A percentile compares a stretch with the other conserved stretches of the same genome.
Evolutionary conservation across 2,113 vertebrate genomes (phyloP).

Genomic region (Urocolius indicus): DNA sequence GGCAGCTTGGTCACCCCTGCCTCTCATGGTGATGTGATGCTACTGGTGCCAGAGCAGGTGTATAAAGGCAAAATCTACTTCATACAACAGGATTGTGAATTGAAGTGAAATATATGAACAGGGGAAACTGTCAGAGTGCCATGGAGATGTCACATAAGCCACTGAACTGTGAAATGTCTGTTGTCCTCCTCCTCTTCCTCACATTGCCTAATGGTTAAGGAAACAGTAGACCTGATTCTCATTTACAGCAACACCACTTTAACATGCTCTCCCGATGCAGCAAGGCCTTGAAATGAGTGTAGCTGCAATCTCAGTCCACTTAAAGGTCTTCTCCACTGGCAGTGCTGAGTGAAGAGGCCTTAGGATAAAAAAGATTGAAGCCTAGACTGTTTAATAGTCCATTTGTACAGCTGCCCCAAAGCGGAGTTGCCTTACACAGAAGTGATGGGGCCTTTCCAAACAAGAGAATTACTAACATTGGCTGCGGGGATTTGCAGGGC

Average conservation of each 20-base stretch:
- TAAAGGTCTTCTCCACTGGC: not conserved
- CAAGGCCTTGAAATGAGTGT: not conserved
- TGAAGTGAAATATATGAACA: conserved; percentile 38
- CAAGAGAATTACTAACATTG: not conserved
- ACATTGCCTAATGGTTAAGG: conserved; percentile 16
- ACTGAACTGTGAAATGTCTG: conserved; percentile 54
- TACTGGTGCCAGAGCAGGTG: conserved; percentile 14
- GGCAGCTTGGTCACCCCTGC: conserved; percentile 20
- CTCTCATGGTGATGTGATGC: not conserved
- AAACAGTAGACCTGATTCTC: conserved; percentile 23
- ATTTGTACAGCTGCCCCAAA: conserved; percentile 18
- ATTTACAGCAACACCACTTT: not conserved
- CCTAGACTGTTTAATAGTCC: not conserved
- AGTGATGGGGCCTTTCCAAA: not conserved
- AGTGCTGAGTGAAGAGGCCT: not conserved
- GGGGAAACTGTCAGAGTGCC: conserved; percentile 4
- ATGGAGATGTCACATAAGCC: not conserved
- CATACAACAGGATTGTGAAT: conserved; percentile 26
- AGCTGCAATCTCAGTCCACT: not conserved
- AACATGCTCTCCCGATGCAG: not conserved
- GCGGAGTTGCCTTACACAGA: not conserved
- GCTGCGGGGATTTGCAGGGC: not conserved
- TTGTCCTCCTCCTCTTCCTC: conserved; percentile 20
- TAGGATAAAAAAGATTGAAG: conserved; percentile 6
- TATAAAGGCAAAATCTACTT: conserved; percentile 31